Percentiles rank a stretch among this genome's conserved stretches.
phyloP scores from a whole-genome alignment of 2,888 invertebrate species.

The Cosmia pyralina region DNA sequence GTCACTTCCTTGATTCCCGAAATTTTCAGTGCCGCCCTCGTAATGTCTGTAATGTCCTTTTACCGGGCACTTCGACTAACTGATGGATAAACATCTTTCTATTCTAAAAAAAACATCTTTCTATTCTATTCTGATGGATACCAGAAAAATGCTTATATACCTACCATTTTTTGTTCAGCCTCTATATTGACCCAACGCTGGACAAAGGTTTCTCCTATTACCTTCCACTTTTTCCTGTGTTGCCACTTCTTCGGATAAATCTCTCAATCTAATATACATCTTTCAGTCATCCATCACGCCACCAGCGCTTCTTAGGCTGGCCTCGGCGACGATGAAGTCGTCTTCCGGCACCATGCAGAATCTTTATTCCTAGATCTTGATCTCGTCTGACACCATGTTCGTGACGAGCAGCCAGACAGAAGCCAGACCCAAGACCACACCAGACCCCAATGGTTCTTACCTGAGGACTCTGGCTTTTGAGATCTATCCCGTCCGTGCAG shows the following conservation, averaged over 20 bases:
- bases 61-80: background rate
- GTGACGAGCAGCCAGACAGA: background rate
- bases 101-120: no score
- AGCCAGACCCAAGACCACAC: no score
- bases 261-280: background rate
- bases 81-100: no score
- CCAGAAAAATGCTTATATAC: background rate
- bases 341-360: background rate
- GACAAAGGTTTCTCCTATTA: background rate
- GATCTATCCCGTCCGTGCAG: background rate
- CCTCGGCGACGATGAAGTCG: background rate
- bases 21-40: no score
- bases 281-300: background rate
- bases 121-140: no score
- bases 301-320: background rate
- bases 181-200: background rate
- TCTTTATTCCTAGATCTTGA: background rate
- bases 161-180: background rate
- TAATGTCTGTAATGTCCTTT: background rate
- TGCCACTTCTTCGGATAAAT: background rate
- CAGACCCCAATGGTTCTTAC: slow-evolving; percentile 11
- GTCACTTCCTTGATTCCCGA: no score
- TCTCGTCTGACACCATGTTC: background rate
- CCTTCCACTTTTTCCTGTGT: background rate
- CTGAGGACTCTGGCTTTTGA: slow-evolving; percentile 16